phyloP scores from a whole-genome alignment of 1,140 invertebrate genomes.

The Hestina assimilis region DNA sequence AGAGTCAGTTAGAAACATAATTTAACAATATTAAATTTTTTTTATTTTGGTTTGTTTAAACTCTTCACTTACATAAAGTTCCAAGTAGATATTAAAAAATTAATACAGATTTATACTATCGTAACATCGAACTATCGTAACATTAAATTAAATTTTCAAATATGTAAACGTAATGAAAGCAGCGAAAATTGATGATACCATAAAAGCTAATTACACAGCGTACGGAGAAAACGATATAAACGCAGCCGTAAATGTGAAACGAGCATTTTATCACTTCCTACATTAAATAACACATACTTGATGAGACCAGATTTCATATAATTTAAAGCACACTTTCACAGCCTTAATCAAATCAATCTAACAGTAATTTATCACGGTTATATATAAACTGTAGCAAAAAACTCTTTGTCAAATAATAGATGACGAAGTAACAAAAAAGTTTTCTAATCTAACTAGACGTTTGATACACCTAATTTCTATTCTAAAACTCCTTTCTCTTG shows the following conservation, averaged over 20 bases:
- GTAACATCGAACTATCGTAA: too few species aligned
- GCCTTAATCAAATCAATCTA: neutral
- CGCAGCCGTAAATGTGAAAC: neutral
- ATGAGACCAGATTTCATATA: neutral
- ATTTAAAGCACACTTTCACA: neutral
- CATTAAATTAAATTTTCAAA: too few species aligned
- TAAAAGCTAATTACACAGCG: neutral
- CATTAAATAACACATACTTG: neutral
- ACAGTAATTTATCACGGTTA: neutral
- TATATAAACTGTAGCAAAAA: too few species aligned
- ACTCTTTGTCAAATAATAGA: neutral
- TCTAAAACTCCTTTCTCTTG: conserved; percentile 20
- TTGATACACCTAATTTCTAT: neutral
- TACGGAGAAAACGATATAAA: conserved; percentile 6
- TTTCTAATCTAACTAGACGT: neutral
- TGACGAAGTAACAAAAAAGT: neutral
- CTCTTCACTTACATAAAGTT: too few species aligned
- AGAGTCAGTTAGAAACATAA: too few species aligned
- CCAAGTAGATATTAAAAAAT: too few species aligned
- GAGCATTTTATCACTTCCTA: conserved; percentile 6
- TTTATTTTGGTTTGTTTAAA: too few species aligned
- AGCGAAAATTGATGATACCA: neutral
- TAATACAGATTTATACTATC: too few species aligned
- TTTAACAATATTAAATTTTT: too few species aligned
- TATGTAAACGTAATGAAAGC: neutral